Evolutionary conservation across 2,888 invertebrate species (phyloP).

Genomic region (Drosophila antonietae): DNA sequence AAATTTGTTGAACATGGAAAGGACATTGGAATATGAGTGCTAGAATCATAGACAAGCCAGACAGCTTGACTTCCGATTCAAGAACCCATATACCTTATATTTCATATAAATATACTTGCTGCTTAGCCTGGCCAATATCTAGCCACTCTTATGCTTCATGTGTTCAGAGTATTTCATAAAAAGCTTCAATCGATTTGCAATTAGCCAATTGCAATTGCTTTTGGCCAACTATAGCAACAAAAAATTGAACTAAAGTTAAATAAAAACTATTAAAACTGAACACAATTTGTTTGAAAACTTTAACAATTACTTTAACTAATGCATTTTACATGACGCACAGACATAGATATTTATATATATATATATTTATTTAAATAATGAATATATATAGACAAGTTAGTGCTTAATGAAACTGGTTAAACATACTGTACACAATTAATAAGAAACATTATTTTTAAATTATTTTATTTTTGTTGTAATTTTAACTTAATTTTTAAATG

Average conservation of each 20-base stretch:
- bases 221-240: conserved; percentile 9
- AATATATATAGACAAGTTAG: background rate
- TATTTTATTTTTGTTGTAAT: conserved; percentile 16
- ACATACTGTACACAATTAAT: conserved; percentile 65
- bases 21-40: too few relatives aligned
- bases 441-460: conserved; percentile 26
- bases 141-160: background rate
- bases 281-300: conserved; percentile 11
- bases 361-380: background rate
- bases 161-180: conserved; percentile 2
- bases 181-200: conserved; percentile 13
- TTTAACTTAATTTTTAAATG: conserved; percentile 52
- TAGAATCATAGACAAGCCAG: background rate
- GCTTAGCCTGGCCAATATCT: background rate
- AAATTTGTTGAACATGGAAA: too few relatives aligned
- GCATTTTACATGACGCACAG: conserved; percentile 16
- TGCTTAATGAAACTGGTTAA: conserved; percentile 38
- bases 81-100: too few relatives aligned
- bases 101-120: background rate
- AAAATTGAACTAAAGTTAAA: conserved; percentile 24
- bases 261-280: background rate
- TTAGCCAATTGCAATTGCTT: conserved; percentile 40
- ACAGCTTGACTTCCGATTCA: too few relatives aligned
- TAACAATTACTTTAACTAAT: conserved; percentile 42
- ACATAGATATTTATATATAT: conserved; percentile 12